These are phyloP conservation scores for Antheraea assamensis DNA, from an alignment of 2,888 invertebrate genomes.

Conservation along the genomic window DNA sequence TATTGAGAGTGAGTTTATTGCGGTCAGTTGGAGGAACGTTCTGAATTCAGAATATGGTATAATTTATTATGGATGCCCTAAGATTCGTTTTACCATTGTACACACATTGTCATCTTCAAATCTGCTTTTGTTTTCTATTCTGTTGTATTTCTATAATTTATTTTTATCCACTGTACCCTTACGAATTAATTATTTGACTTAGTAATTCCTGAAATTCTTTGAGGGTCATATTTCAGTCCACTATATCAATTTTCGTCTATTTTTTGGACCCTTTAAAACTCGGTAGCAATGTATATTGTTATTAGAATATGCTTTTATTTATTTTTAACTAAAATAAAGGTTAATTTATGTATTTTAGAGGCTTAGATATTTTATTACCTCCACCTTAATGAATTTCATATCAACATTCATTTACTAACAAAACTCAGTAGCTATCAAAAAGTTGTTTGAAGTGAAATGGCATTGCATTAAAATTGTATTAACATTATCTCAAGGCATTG, in stretches of 20 bases:
- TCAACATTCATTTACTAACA: background rate
- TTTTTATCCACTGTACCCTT: background rate
- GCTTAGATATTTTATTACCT: too few relatives aligned
- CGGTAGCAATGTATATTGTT: too few relatives aligned
- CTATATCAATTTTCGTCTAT: background rate
- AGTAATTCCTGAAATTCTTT: background rate
- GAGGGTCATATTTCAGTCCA: background rate
- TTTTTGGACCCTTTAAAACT: background rate
- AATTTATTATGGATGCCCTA: background rate
- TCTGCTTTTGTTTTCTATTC: background rate
- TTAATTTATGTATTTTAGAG: too few relatives aligned
- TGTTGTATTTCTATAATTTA: background rate
- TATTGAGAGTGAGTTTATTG: conserved; percentile 40
- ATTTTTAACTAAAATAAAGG: too few relatives aligned
- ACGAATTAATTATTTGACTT: background rate
- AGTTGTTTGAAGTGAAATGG: background rate
- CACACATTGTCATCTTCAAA: background rate
- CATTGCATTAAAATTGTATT: background rate
- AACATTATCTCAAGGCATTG: background rate
- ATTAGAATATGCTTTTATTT: too few relatives aligned
- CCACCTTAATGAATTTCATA: background rate
- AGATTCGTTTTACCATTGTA: background rate
- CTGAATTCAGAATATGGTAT: conserved; percentile 23
- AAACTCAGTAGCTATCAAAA: background rate
- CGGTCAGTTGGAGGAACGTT: conserved; percentile 34